Evolutionary conservation across 2,888 invertebrate species (phyloP).

Genomic region (Phortica okadai): DNA sequence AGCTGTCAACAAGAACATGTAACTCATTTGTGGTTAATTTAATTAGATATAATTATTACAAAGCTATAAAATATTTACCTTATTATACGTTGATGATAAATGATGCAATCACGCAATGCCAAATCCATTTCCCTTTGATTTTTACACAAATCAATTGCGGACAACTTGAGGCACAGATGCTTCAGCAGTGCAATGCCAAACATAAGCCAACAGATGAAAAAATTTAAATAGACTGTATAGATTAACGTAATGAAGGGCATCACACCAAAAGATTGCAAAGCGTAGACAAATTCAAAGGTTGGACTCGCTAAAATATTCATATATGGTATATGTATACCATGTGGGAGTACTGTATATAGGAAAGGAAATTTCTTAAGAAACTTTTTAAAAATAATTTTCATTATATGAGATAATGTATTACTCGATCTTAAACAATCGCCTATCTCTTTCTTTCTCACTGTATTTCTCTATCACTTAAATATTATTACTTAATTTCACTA

Average conservation of each 20-base stretch:
- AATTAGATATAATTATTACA: neutral
- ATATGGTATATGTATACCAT: conserved; percentile 39
- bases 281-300: conserved; percentile 51
- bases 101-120: conserved; percentile 47
- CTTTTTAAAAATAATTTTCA: too few relatives aligned
- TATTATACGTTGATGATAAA: conserved; percentile 52
- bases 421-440: too few relatives aligned
- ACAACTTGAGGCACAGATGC: conserved; percentile 49
- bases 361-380: neutral
- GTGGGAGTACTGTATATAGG: conserved; percentile 44
- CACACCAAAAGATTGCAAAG: conserved; percentile 39
- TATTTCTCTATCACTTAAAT: too few relatives aligned
- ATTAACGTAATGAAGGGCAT: conserved; percentile 45
- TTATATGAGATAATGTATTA: too few relatives aligned
- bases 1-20: conserved; percentile 41
- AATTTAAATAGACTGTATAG: conserved; percentile 54
- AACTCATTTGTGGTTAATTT: neutral
- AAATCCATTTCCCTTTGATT: conserved; percentile 37
- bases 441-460: too few relatives aligned
- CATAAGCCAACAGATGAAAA: conserved; percentile 52
- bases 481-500: too few relatives aligned
- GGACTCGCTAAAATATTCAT: conserved; percentile 48
- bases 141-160: conserved; percentile 9
- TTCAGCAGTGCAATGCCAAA: conserved; percentile 52
- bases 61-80: conserved; percentile 40